Percentiles rank a stretch among this genome's conserved stretches.
Conservation (phyloP, 1,140 invertebrate species). For the Archivesica marissinica region DNA sequence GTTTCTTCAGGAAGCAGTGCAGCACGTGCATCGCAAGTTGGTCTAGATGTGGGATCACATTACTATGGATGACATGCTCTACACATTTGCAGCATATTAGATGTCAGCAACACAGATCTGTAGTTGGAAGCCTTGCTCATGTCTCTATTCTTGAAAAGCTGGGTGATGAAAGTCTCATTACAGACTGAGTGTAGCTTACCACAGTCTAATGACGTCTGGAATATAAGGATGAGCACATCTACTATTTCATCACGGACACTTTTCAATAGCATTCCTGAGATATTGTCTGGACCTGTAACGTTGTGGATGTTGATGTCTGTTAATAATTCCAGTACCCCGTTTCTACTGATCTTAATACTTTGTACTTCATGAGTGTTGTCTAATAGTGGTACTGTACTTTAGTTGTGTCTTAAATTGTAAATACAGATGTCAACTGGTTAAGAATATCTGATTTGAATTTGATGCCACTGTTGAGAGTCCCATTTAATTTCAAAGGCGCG, state of each 20-base stretch:
- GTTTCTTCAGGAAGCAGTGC: no score
- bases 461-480: background rate
- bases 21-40: no score
- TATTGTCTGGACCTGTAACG: slow-evolving; percentile 27
- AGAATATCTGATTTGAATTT: background rate
- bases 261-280: slow-evolving; percentile 5
- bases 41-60: no score
- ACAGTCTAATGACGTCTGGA: slow-evolving; percentile 32
- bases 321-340: background rate
- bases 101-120: no score
- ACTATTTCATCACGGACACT: slow-evolving; percentile 13
- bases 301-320: slow-evolving; percentile 13
- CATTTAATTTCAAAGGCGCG: background rate
- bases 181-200: no score
- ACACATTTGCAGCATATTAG: no score
- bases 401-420: background rate
- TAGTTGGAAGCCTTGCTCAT: no score
- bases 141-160: no score
- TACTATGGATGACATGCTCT: no score
- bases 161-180: no score
- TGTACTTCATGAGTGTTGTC: background rate
- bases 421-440: slow-evolving; percentile 15
- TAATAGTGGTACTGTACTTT: background rate
- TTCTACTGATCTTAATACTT: background rate
- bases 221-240: slow-evolving; percentile 4